Evolutionary conservation across 2,113 vertebrate species (phyloP).

Genomic region (Penelope pileata): DNA sequence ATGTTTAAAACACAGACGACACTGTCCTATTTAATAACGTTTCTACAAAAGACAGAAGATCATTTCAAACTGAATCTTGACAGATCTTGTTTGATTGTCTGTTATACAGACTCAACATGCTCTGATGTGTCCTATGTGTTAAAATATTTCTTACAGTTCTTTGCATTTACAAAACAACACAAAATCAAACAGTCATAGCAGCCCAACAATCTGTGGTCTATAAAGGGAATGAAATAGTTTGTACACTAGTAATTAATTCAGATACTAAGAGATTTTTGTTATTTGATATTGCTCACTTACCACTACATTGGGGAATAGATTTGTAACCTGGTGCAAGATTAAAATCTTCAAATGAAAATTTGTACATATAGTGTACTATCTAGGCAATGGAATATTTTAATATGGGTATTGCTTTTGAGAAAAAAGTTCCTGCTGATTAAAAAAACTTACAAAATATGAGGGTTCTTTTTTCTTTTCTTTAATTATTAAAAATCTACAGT

Average conservation of each 20-base stretch:
- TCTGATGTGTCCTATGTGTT: neutral
- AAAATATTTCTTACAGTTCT: neutral
- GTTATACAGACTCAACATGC: neutral
- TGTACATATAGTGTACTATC: neutral
- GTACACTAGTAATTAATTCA: neutral
- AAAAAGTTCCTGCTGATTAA: neutral
- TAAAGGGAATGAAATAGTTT: neutral
- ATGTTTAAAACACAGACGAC: neutral
- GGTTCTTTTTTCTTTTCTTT: accelerated
- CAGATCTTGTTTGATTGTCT: neutral
- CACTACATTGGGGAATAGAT: neutral
- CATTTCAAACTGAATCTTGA: neutral
- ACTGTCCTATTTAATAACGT: neutral
- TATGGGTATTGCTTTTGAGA: neutral
- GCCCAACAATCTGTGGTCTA: neutral
- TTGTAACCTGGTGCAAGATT: neutral
- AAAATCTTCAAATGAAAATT: neutral
- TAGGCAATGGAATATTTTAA: neutral
- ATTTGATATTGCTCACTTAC: neutral
- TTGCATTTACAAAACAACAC: neutral
- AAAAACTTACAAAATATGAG: neutral
- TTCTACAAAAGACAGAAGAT: neutral
- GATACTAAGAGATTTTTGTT: neutral
- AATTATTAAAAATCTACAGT: neutral
- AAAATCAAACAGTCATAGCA: neutral